Base-by-base conservation (phyloP, 2,888 invertebrate genomes). In the Ptychoptera contaminata region DNA sequence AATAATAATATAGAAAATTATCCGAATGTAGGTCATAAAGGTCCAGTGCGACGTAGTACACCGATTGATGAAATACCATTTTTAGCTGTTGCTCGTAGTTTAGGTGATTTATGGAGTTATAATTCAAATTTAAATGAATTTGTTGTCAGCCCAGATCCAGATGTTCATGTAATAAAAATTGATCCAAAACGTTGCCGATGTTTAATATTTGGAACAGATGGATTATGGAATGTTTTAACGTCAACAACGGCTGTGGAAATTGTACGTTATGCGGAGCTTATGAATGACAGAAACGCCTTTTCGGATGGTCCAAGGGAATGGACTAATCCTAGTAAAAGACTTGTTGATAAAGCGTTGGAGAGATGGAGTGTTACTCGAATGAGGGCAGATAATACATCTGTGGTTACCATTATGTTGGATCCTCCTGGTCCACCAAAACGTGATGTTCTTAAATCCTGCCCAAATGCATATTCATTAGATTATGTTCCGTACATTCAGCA, bases 31-130 rank as follows among this genome's bases (percentile, higher is more conserved):
- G 55, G 57, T 15, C 59, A 60, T 45, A 71, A 70, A 53, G 93
- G 93, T 1, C 93, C 93, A 1, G 84, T 93, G 10, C 73, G 88
- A 42, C 77, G 91, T 51, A 88, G 85, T 40, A 93, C 93, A 0
- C 82, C 81, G 1, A 87, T 88, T 57, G 92, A 93, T 63, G 88
- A 88, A 63, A 91, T 94, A 56, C 93, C 94, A 0, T 94, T 94
- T 60, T 68, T 98, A 51, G 96, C 97, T 2, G 94, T 98, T 11
- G 96, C 97, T 2, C 74, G 97, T 55, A 91, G 94, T 34, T 68
- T 97, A 40, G 97, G 96, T 40, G 97, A 97, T 65, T 71, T 98
- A 12, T 98, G 97, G 97, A 94, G 94, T 56, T 96, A 92, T 63
- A 94, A 96, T 67, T 83, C 85, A 2, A 79, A 79, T 47, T 77